phyloP scores from a whole-genome alignment of 2,888 invertebrate species.

The Linhomoeus sp. region DNA sequence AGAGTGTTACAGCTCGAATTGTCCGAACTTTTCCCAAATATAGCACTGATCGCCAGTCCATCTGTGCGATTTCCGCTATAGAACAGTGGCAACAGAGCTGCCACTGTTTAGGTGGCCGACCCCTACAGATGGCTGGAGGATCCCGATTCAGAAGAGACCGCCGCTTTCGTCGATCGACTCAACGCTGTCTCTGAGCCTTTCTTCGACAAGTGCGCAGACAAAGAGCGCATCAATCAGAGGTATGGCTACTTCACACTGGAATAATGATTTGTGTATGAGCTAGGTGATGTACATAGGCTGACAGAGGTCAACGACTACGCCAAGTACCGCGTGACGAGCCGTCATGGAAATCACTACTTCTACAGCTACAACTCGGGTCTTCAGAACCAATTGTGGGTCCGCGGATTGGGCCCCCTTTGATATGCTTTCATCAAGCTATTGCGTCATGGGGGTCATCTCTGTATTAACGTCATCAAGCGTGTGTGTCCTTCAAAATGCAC shows the following conservation, averaged over 20 bases:
- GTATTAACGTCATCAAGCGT: too few relatives aligned
- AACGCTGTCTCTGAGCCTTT: slow-evolving; percentile 70
- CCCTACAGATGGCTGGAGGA: slow-evolving; percentile 93
- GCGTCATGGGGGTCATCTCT: too few relatives aligned
- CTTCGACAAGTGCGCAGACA: slow-evolving; percentile 51
- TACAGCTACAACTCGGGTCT: slow-evolving; percentile 79
- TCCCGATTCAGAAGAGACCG: slow-evolving; percentile 74
- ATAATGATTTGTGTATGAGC: too few relatives aligned
- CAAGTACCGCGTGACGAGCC: slow-evolving; percentile 70
- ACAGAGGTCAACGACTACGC: slow-evolving; percentile 86
- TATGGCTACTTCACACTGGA: background rate
- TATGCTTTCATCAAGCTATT: background rate
- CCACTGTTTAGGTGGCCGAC: slow-evolving; percentile 56
- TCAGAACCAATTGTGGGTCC: slow-evolving; percentile 69
- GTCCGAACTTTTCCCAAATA: too few relatives aligned
- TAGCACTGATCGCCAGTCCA: too few relatives aligned
- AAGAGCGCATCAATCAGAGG: slow-evolving; percentile 34
- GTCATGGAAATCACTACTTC: slow-evolving; percentile 64
- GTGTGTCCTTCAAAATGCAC: background rate
- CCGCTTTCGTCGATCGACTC: slow-evolving; percentile 67
- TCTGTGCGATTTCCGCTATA: too few relatives aligned
- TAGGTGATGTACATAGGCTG: slow-evolving; percentile 39
- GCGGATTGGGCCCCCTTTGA: background rate
- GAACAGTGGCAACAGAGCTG: too few relatives aligned
- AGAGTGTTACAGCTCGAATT: too few relatives aligned